These are phyloP conservation scores for Cephus runcator DNA, from an alignment of 2,888 invertebrate species.

Conservation along the genomic window DNA sequence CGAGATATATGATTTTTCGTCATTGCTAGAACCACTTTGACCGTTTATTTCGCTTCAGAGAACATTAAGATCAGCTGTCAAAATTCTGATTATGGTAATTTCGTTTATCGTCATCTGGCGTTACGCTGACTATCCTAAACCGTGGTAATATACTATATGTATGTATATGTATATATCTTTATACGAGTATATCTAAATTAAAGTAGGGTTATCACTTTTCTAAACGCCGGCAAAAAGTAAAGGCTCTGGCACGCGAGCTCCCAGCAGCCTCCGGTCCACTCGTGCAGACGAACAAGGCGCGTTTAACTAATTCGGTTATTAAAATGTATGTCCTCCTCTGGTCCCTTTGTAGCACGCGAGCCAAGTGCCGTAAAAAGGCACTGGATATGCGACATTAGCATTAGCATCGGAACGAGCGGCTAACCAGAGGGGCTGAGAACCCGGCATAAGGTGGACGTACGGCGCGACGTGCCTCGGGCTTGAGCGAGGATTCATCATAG, in stretches of 20 bases:
- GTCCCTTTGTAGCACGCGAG: conserved; percentile 33
- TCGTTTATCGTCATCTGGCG: not conserved
- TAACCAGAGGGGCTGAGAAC: not conserved
- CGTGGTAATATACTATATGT: not conserved
- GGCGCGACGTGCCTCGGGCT: not conserved
- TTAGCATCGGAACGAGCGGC: conserved; percentile 9
- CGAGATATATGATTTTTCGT: not conserved
- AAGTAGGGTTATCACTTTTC: not conserved
- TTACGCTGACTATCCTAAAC: not conserved
- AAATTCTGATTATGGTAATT: not conserved
- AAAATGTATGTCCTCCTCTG: conserved; percentile 44
- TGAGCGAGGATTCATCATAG: not conserved
- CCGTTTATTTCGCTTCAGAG: no score
- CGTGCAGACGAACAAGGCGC: conserved; percentile 10
- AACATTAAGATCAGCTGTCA: not conserved
- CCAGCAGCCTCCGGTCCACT: not conserved
- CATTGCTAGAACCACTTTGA: not conserved
- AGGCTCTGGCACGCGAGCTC: conserved; percentile 39
- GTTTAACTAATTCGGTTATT: conserved; percentile 53
- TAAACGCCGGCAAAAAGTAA: not conserved
- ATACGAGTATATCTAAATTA: not conserved
- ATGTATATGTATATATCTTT: not conserved
- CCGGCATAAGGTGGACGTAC: not conserved
- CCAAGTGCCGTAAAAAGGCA: conserved; percentile 20
- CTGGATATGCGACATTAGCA: conserved; percentile 30